Evolutionary conservation across 2,888 invertebrate species (phyloP).

Genomic region (Epinotia nisella): DNA sequence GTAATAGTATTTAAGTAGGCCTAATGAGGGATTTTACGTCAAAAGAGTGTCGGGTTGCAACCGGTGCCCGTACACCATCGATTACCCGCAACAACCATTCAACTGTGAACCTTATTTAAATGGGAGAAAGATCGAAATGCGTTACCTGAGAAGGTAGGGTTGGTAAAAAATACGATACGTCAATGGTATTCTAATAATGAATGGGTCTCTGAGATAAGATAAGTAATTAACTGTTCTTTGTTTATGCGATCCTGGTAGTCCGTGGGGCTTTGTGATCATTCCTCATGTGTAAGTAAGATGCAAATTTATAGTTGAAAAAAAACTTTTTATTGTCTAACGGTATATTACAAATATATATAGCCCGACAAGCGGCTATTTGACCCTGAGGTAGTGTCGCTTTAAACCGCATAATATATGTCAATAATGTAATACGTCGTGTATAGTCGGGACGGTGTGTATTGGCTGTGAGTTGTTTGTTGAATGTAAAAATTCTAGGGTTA

Average conservation of each 20-base stretch:
- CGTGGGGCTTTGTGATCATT: no score
- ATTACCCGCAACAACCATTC: constrained; percentile 11
- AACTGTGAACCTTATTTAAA: constrained; percentile 5
- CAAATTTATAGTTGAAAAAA: no score
- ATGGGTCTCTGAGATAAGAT: constrained; percentile 23
- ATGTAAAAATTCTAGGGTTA: no score
- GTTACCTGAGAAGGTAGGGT: background rate
- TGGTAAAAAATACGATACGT: constrained; percentile 20
- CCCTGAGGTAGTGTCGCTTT: no score
- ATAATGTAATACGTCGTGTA: no score
- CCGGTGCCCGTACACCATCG: constrained; percentile 54
- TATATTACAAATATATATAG: no score
- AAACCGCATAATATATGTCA: no score
- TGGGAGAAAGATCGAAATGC: constrained; percentile 1
- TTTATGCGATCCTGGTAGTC: constrained; percentile 3
- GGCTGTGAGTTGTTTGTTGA: no score
- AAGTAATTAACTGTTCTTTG: constrained; percentile 10
- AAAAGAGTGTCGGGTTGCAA: constrained; percentile 55
- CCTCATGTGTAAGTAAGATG: no score
- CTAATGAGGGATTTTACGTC: constrained; percentile 66
- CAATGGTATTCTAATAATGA: constrained; percentile 24
- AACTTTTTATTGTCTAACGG: no score
- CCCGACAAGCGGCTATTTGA: no score
- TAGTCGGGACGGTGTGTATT: no score
- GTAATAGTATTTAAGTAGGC: constrained; percentile 74